A percentile compares a stretch with the other conserved stretches of the same genome.
Conservation (phyloP, 2,113 vertebrate genomes). For the Tetraodon nigroviridis region DNA sequence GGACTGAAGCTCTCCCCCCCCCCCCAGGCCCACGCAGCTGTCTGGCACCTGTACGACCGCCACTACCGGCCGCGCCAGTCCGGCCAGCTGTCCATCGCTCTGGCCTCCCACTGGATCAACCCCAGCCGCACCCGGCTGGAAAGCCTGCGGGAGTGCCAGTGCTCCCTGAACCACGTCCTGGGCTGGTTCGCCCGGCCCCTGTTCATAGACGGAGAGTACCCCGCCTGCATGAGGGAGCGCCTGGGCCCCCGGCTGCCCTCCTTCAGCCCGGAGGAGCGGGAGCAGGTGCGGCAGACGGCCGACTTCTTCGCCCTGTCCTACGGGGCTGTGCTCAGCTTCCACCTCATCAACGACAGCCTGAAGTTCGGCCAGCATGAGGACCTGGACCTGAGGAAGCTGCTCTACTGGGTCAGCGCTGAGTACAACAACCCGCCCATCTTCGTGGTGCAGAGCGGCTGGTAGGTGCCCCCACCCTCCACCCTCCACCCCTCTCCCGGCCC, state of each 20-base stretch:
- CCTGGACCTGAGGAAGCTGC: slow-evolving; percentile 86
- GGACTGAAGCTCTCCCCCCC: not conserved
- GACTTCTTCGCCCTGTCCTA: slow-evolving; percentile 97
- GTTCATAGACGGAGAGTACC: slow-evolving; percentile 92
- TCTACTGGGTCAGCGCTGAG: slow-evolving; percentile 89
- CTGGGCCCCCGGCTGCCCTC: slow-evolving; percentile 82
- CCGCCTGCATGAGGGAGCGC: slow-evolving; percentile 83
- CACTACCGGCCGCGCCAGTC: slow-evolving; percentile 81
- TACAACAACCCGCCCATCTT: slow-evolving; percentile 88
- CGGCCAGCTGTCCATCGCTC: slow-evolving; percentile 87
- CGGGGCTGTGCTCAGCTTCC: slow-evolving; percentile 89
- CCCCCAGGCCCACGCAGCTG: slow-evolving; percentile 86
- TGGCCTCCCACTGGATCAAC: slow-evolving; percentile 93
- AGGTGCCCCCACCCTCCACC: slow-evolving; percentile 3
- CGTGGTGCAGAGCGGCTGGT: slow-evolving; percentile 98
- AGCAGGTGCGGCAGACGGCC: slow-evolving; percentile 81
- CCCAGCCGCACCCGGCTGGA: slow-evolving; percentile 79
- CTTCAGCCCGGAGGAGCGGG: slow-evolving; percentile 81
- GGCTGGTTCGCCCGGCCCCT: slow-evolving; percentile 96
- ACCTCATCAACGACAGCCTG: slow-evolving; percentile 85
- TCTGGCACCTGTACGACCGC: slow-evolving; percentile 90
- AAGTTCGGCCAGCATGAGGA: slow-evolving; percentile 89
- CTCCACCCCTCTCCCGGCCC: no score
- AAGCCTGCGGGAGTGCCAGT: slow-evolving; percentile 83
- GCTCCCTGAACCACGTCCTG: slow-evolving; percentile 90